Evolutionary conservation across 2,113 vertebrate genomes (phyloP).

Genomic region (Periophthalmodon schlosseri): DNA sequence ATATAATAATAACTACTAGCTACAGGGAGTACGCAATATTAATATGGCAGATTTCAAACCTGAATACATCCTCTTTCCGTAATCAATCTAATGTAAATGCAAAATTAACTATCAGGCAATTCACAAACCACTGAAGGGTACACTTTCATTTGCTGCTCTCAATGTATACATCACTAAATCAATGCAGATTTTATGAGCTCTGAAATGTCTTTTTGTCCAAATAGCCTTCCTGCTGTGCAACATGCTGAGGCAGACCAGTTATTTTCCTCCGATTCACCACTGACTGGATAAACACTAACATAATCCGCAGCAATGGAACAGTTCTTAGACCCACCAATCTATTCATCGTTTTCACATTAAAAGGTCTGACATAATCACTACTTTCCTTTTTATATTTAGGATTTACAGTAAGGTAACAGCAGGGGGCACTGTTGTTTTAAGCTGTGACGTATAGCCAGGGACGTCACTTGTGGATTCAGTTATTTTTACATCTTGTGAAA

Average conservation of each 20-base stretch:
- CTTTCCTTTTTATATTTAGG: slow-evolving; percentile 5
- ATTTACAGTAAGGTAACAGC: slow-evolving; percentile 12
- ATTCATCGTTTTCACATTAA: slow-evolving; percentile 8
- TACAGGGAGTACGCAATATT: neutral
- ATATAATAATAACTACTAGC: neutral
- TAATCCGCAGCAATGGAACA: neutral
- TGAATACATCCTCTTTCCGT: neutral
- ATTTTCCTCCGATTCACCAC: slow-evolving; percentile 17
- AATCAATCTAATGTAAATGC: neutral
- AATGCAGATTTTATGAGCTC: neutral
- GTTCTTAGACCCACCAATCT: slow-evolving; percentile 20
- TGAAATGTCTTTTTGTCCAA: neutral
- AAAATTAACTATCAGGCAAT: neutral
- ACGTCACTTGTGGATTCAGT: slow-evolving; percentile 16
- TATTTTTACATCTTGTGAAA: slow-evolving; percentile 66
- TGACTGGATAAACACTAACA: slow-evolving; percentile 43
- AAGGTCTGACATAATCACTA: slow-evolving; percentile 7
- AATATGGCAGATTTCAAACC: neutral
- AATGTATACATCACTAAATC: neutral
- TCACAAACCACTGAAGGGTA: neutral
- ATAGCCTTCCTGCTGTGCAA: slow-evolving; percentile 20
- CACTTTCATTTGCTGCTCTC: neutral
- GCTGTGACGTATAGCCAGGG: slow-evolving; percentile 12
- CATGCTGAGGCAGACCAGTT: slow-evolving; percentile 1
- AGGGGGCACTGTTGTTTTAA: slow-evolving; percentile 63